Evolutionary conservation across 2,113 vertebrate species (phyloP), one percentile per base, ranked within the genome.

Genomic region (Lepidothrix coronata): DNA sequence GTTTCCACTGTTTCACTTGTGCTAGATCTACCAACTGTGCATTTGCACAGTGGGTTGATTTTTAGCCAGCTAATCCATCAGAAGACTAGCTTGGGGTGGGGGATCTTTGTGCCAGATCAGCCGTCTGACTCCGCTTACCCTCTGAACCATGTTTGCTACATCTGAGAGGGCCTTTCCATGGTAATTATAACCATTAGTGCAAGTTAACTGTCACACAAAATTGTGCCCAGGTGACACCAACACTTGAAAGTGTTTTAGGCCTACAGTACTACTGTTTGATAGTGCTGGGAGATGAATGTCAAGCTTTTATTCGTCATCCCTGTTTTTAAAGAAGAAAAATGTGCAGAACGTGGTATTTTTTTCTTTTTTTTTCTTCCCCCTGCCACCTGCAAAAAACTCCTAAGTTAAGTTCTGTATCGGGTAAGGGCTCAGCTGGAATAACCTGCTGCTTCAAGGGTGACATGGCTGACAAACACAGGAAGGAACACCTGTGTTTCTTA

Each of bases 381-480:
- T 63, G 18, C 61, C 39, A 43, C 61, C 27, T 41, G 8, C 27
- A 63, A 30, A 61, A 58, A 1, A 2, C 12, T 12, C 31, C 84
- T 30, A 8, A 57, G 14, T 67, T 11, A 67, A 48, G 35, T 94
- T 95, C 41, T 73, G 21, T 46, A 33, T 76, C 30, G 54, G n/a
- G 46, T 92, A 67, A 70, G 37, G 37, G 62, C 76, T 96, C 74
- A 76, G 44, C 62, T 91, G 84, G 88, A 93, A 81, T 91, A 49
- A 52, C 75, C 62, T 78, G 51, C 37, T 86, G 33, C 70, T 95
- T 97, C 61, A 68, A 63, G 87, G 85, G 16, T 31, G 39, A 20
- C 31, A 12, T 81, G 30, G 49, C 49, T 93, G 62, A 31, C 58
- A 94, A 89, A 71, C 23, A 62, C 14, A 55, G 71, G 54, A 89